These are phyloP conservation scores for Cephus sareptanus DNA, from an alignment of 2,888 invertebrate genomes.

Conservation along the genomic window DNA sequence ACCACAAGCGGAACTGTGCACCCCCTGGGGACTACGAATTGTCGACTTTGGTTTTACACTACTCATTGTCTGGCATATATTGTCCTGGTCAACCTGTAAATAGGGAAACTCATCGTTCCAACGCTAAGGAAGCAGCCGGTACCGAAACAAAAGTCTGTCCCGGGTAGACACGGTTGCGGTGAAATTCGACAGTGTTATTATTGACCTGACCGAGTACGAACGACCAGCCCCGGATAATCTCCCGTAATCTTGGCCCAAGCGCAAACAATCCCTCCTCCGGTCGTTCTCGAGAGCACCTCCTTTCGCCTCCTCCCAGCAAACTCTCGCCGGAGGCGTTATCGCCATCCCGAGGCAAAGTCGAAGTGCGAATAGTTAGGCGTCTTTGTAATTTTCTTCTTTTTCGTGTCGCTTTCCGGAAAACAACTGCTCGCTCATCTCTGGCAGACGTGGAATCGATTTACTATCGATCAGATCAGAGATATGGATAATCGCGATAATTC, in stretches of 20 bases:
- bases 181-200: slow-evolving; percentile 16
- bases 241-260: slow-evolving; percentile 16
- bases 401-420: neutral
- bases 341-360: neutral
- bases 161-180: slow-evolving; percentile 7
- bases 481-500: neutral
- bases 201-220: slow-evolving; percentile 17
- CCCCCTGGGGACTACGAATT: neutral
- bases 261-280: slow-evolving; percentile 9
- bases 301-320: neutral
- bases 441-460: neutral
- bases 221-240: slow-evolving; percentile 14
- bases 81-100: neutral
- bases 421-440: neutral
- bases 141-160: neutral
- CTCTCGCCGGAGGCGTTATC: neutral
- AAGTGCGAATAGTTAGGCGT: neutral
- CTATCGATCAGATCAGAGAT: neutral
- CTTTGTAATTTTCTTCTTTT: neutral
- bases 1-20: neutral
- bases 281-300: slow-evolving; percentile 4
- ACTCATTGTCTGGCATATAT: neutral
- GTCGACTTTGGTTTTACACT: neutral
- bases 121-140: neutral
- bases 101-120: neutral